Base-by-base conservation (phyloP, 2,888 invertebrate species). In the Drymonia ruficornis region DNA sequence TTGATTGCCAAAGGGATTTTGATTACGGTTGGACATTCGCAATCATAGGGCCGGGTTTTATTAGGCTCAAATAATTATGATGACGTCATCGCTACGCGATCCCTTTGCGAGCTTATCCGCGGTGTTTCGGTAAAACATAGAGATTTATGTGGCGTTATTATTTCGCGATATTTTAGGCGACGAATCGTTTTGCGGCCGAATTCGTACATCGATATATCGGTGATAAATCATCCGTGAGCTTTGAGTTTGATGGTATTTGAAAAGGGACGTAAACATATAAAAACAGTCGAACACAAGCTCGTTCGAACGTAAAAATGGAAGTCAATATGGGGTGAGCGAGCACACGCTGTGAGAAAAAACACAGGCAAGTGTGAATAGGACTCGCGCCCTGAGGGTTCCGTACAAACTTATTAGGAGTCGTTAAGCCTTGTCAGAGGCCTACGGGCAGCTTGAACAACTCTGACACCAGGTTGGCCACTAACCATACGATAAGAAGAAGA, bases 171-270 rank as follows among this genome's bases (percentile, higher is more conserved):
- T 64, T 76, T 77, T 70, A 62, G 57, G 65, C 57, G 53, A 70
- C 63, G 57, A 65, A 70, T 72, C 72, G 64, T 69, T 67, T 67
- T 62, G 63, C 55, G 61, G 62, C 45, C 56, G 62, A 61, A 55
- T 54, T 55, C 62, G 52, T 65, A 56, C 58, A 63, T 67, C 75
- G 63, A 80, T 78, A 78, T 80, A 75, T 75, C 53, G 65, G 65
- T 65, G 71, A 83, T 84, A 84, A 85, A 84, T 85, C 82, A 84
- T 71, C 66, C 52, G 50, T 65, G 70, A 67, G 70, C 69, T 80
- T 79, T 75, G 80, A 67, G 56, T 70, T 63, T 71, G 63, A 81
- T 74, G 75, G 70, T 72, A 67, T 82, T 78, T 78, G 70, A 72
- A 80, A 80, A 73, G 70, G 67, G 63, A 72, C 60, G 70, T 63